These are phyloP conservation scores for Calcarius lapponicus DNA, from an alignment of 2,797 vertebrate species.

Conservation along the genomic window DNA sequence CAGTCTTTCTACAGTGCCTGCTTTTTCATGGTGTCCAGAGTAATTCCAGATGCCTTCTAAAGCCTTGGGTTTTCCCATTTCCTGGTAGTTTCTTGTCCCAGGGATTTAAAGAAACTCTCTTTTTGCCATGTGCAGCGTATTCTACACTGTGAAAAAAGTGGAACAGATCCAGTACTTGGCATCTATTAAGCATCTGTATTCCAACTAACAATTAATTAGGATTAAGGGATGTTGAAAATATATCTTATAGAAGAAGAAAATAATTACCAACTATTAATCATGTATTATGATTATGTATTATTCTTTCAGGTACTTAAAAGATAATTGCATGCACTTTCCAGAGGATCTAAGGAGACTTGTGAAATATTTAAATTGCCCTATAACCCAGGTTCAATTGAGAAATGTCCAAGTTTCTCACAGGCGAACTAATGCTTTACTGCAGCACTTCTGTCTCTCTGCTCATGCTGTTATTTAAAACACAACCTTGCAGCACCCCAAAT, in stretches of 20 bases:
- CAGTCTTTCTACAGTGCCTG: background rate
- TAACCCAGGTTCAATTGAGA: background rate
- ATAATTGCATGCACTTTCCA: conserved; percentile 31
- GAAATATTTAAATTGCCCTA: conserved; percentile 19
- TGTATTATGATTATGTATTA: background rate
- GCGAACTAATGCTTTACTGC: background rate
- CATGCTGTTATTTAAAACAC: background rate
- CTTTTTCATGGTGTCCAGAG: background rate
- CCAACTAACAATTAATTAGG: conserved; percentile 57
- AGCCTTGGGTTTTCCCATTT: background rate
- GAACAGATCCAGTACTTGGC: conserved; percentile 40
- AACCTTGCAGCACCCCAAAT: background rate
- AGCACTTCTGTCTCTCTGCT: background rate
- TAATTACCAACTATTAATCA: conserved; percentile 52
- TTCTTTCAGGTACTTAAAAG: conserved; percentile 44
- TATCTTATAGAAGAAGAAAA: conserved; percentile 33
- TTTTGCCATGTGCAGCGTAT: background rate
- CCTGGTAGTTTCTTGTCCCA: background rate
- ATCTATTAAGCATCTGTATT: conserved; percentile 24
- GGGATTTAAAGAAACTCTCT: background rate
- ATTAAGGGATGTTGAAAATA: conserved; percentile 43
- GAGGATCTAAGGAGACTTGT: background rate
- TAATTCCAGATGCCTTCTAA: background rate
- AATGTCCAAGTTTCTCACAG: background rate
- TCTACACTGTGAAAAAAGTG: background rate